phyloP scores from a whole-genome alignment of 2,888 invertebrate species.

The Steinernema scapterisci region DNA sequence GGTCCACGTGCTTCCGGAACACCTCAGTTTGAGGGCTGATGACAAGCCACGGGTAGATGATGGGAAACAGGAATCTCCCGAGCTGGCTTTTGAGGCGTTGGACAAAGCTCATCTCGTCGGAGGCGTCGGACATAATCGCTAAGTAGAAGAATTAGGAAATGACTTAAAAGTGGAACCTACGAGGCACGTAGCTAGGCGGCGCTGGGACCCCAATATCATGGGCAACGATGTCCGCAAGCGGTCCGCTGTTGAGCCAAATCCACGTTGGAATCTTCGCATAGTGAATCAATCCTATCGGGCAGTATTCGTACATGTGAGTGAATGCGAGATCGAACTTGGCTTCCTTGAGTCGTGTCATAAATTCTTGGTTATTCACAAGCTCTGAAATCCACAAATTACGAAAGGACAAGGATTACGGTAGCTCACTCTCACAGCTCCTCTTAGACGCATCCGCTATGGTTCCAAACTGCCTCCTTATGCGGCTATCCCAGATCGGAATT shows the following conservation, averaged over 20 bases:
- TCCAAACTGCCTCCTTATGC: background rate
- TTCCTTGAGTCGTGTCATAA: constrained; percentile 44
- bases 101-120: constrained; percentile 51
- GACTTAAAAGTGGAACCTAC: constrained; percentile 33
- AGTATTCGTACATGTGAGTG: constrained; percentile 55
- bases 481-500: constrained; percentile 3
- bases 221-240: constrained; percentile 54
- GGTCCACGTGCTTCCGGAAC: constrained; percentile 51
- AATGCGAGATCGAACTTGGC: constrained; percentile 60
- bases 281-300: constrained; percentile 58
- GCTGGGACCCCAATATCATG: constrained; percentile 50
- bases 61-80: constrained; percentile 46
- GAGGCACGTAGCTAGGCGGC: constrained; percentile 53
- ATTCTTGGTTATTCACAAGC: constrained; percentile 36
- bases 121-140: constrained; percentile 52
- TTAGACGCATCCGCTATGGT: background rate
- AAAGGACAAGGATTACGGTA: too few species aligned
- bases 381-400: too few species aligned
- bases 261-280: constrained; percentile 55
- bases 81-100: constrained; percentile 51
- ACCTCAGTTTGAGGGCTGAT: constrained; percentile 43
- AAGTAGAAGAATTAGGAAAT: background rate
- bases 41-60: constrained; percentile 6
- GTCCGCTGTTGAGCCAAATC: constrained; percentile 58
- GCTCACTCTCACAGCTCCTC: background rate